Percentiles rank a stretch among this genome's conserved stretches.
These are phyloP conservation scores for Cryptoblepharus egeriae DNA, from an alignment of 2,797 vertebrate species.

Conservation along the genomic window DNA sequence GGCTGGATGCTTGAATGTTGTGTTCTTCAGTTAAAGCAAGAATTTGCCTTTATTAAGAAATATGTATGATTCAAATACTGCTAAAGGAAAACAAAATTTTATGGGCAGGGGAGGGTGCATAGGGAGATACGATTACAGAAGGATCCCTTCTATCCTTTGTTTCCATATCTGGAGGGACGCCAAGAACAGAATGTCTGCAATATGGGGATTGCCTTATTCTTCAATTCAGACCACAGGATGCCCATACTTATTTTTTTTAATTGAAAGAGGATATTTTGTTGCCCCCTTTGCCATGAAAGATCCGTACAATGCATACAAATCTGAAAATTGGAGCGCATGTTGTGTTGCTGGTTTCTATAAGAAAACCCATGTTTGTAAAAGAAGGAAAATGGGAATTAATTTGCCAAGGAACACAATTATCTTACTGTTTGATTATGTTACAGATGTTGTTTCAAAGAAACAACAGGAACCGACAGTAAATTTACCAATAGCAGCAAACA, in stretches of 20 bases:
- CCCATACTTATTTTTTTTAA: not conserved
- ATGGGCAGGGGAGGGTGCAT: too few species aligned
- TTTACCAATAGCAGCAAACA: conserved; percentile 19
- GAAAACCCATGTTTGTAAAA: conserved; percentile 23
- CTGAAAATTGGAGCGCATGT: not conserved
- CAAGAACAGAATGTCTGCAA: too few species aligned
- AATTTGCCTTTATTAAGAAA: too few species aligned
- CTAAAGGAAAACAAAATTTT: too few species aligned
- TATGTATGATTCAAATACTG: too few species aligned
- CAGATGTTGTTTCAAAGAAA: conserved; percentile 5
- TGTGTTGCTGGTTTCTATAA: not conserved
- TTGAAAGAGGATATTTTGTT: not conserved
- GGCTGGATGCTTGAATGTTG: too few species aligned
- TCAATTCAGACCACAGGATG: not conserved
- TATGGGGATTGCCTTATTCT: not conserved
- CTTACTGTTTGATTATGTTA: conserved; percentile 9
- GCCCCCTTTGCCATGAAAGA: not conserved
- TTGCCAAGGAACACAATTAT: conserved; percentile 25
- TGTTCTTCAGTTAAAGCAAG: too few species aligned
- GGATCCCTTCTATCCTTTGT: too few species aligned
- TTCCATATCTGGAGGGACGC: too few species aligned
- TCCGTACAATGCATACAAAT: not conserved
- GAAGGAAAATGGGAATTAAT: conserved; percentile 21
- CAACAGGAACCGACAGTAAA: conserved; percentile 31
- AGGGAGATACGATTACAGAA: too few species aligned